Evolutionary conservation across 2,888 invertebrate species (phyloP).

Genomic region (Mythimna lalbum): DNA sequence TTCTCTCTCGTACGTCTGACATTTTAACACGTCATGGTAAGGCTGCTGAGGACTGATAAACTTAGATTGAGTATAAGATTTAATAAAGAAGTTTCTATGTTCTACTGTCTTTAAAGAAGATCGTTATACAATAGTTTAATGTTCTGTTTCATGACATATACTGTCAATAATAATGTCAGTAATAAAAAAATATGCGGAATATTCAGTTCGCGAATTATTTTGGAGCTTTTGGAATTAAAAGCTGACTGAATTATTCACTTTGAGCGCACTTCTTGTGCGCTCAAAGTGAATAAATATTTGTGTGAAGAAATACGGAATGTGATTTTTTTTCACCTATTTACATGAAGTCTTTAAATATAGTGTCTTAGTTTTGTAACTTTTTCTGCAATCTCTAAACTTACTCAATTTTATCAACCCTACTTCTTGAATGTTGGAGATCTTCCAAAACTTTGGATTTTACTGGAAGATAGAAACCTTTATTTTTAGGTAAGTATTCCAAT

Average conservation of each 20-base stretch:
- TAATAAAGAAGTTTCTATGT: neutral
- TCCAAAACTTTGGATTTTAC: too few relatives aligned
- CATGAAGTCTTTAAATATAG: neutral
- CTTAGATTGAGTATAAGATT: neutral
- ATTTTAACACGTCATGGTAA: too few relatives aligned
- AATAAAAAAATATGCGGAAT: neutral
- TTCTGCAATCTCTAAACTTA: too few relatives aligned
- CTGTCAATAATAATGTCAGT: slow-evolving; percentile 2
- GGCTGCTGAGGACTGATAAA: too few relatives aligned
- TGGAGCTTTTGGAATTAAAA: neutral
- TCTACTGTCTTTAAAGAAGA: neutral
- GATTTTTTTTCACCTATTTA: neutral
- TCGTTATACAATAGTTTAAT: neutral
- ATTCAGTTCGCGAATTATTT: neutral
- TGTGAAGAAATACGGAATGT: too few relatives aligned
- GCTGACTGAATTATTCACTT: neutral
- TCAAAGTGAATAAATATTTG: neutral
- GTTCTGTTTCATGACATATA: neutral
- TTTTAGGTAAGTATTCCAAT: too few relatives aligned
- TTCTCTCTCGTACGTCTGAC: too few relatives aligned
- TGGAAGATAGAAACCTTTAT: too few relatives aligned
- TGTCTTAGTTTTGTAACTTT: neutral
- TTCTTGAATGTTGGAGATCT: too few relatives aligned
- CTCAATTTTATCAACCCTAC: neutral
- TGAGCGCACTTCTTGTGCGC: too few relatives aligned